These are phyloP conservation scores for Bombus confusus DNA, from an alignment of 1,140 invertebrate species.

Conservation along the genomic window DNA sequence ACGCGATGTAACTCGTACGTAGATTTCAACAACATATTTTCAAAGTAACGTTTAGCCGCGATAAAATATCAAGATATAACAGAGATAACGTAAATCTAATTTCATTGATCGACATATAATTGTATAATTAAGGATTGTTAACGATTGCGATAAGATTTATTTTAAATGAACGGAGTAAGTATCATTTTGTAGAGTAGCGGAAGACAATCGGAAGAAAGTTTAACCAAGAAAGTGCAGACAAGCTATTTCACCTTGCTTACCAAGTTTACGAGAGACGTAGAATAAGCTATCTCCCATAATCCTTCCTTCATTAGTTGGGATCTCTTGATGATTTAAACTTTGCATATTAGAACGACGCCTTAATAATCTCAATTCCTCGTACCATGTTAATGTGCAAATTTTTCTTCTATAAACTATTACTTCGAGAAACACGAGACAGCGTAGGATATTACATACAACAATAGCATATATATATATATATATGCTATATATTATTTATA, in stretches of 20 bases:
- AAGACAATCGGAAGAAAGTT: background rate
- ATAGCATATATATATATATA: no score
- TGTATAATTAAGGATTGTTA: no score
- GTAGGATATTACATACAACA: no score
- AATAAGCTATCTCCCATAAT: background rate
- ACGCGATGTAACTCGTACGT: no score
- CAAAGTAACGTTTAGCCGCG: no score
- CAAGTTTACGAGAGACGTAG: background rate
- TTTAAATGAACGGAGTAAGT: background rate
- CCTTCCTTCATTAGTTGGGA: background rate
- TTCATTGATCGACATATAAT: no score
- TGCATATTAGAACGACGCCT: background rate
- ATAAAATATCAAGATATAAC: no score
- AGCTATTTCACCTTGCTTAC: background rate
- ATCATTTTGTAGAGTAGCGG: background rate
- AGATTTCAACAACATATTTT: no score
- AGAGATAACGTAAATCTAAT: no score
- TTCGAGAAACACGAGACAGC: no score
- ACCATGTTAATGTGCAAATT: background rate
- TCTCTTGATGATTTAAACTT: background rate
- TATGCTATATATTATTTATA: no score
- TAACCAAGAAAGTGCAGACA: background rate
- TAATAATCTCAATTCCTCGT: background rate
- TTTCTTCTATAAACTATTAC: background rate
- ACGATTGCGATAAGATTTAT: background rate